These are phyloP conservation scores for Schizopygopsis malacanthus DNA, from an alignment of 2,797 vertebrate genomes.

Conservation along the genomic window DNA sequence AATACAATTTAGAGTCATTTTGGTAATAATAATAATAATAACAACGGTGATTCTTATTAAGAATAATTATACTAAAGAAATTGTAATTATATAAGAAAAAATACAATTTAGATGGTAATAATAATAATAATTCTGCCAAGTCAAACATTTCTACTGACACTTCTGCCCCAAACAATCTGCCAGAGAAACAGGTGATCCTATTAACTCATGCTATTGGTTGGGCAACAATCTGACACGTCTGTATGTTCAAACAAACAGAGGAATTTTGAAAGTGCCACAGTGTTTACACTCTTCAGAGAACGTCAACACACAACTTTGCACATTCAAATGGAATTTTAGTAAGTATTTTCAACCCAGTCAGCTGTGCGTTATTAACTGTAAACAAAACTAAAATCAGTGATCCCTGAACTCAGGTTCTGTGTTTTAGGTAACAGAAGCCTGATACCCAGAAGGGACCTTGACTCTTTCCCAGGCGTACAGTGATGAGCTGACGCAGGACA, in stretches of 20 bases:
- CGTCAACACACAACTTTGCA: neutral
- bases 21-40: neutral
- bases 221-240: neutral
- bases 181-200: neutral
- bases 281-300: neutral
- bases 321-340: neutral
- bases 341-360: neutral
- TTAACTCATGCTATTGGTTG: neutral
- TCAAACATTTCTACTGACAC: neutral
- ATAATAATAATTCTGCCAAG: neutral
- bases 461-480: neutral
- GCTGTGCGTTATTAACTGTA: neutral
- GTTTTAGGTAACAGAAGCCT: slow-evolving; percentile 16
- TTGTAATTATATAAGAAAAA: neutral
- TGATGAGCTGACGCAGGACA: slow-evolving; percentile 19
- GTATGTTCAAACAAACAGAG: neutral
- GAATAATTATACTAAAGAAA: neutral
- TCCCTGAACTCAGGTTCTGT: neutral
- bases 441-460: slow-evolving; percentile 21
- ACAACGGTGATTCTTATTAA: neutral
- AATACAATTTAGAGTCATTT: neutral
- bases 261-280: neutral
- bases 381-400: slow-evolving; percentile 22
- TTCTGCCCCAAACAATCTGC: neutral
- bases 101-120: neutral